Conservation (phyloP, 2,888 invertebrate genomes). For the Cheilosia soror region DNA sequence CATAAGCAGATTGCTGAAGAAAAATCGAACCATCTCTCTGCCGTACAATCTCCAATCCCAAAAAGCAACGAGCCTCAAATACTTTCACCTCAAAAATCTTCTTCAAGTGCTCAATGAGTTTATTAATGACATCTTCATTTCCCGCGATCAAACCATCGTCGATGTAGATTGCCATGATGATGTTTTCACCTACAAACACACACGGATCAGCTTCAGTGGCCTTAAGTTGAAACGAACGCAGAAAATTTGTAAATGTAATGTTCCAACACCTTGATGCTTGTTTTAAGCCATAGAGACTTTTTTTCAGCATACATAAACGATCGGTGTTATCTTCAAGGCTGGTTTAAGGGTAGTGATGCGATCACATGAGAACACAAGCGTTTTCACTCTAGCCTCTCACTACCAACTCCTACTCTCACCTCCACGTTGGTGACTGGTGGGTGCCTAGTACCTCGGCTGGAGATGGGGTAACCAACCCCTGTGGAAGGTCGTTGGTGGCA, state of each 20-base stretch:
- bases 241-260: slow-evolving; percentile 17
- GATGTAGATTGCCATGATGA: slow-evolving; percentile 76
- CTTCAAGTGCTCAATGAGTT: slow-evolving; percentile 8
- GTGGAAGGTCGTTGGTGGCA: no score
- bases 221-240: slow-evolving; percentile 31
- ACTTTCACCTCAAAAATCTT: slow-evolving; percentile 54
- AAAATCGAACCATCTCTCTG: slow-evolving; percentile 33
- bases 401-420: no score
- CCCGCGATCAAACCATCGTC: slow-evolving; percentile 70
- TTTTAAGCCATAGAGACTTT: slow-evolving; percentile 75
- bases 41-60: slow-evolving; percentile 48
- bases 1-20: slow-evolving; percentile 34
- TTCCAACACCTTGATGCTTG: slow-evolving; percentile 65
- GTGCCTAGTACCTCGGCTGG: no score
- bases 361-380: no score
- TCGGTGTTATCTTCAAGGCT: slow-evolving; percentile 68
- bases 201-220: slow-evolving; percentile 26
- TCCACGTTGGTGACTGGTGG: no score
- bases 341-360: no score
- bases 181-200: slow-evolving; percentile 23
- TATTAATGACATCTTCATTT: slow-evolving; percentile 37
- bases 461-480: no score
- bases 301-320: slow-evolving; percentile 69
- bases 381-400: no score
- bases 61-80: slow-evolving; percentile 39